phyloP scores from a whole-genome alignment of 2,888 invertebrate genomes.

The Portevinia maculata region DNA sequence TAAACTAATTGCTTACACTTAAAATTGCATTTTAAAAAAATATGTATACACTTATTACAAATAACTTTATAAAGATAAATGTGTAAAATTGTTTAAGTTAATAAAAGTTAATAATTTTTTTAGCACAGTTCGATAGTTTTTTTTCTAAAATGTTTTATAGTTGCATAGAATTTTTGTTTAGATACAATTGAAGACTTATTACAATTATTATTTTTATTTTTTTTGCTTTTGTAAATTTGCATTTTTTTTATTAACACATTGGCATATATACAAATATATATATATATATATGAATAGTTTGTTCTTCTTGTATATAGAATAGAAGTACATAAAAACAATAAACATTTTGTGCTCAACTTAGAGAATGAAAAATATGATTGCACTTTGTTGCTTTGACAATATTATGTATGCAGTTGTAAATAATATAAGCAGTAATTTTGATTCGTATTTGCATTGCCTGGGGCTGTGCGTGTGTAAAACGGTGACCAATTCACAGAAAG shows the following conservation, averaged over 20 bases:
- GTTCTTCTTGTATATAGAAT: conserved; percentile 34
- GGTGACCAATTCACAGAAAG: conserved; percentile 29
- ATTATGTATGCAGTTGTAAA: background rate
- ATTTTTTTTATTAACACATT: conserved; percentile 61
- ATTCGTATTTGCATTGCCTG: conserved; percentile 33
- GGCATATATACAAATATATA: conserved; percentile 42
- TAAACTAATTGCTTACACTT: conserved; percentile 63
- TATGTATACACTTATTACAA: conserved; percentile 71
- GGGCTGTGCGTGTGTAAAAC: conserved; percentile 40
- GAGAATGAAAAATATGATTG: conserved; percentile 46
- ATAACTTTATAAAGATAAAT: conserved; percentile 67
- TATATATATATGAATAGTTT: conserved; percentile 32
- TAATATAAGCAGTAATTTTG: conserved; percentile 21
- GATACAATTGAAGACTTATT: conserved; percentile 59
- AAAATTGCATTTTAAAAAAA: conserved; percentile 71
- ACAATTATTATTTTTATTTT: conserved; percentile 15
- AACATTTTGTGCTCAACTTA: conserved; percentile 39
- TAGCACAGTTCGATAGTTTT: conserved; percentile 70
- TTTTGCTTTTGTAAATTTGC: conserved; percentile 52
- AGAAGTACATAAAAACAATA: conserved; percentile 24
- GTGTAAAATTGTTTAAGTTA: conserved; percentile 69
- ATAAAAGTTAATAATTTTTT: conserved; percentile 67
- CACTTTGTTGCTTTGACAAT: conserved; percentile 42
- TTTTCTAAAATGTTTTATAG: conserved; percentile 34
- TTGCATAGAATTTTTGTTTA: conserved; percentile 26